Evolutionary conservation across 1,140 invertebrate species (phyloP).

Genomic region (Anadara kagoshimensis): DNA sequence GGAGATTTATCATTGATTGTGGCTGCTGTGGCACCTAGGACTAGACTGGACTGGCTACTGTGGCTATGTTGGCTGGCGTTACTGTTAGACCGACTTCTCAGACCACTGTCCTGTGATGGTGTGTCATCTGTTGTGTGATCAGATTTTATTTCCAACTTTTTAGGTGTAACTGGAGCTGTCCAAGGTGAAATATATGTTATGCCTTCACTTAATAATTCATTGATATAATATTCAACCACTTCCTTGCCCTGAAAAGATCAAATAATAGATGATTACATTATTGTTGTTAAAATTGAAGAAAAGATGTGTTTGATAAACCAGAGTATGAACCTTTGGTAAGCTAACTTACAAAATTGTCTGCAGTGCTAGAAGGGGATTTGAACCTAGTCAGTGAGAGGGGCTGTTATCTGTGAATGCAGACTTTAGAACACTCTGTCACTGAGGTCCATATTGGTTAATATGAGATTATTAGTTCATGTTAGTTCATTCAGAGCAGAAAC

Average conservation of each 20-base stretch:
- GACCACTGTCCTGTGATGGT: slow-evolving; percentile 65
- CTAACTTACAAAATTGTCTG: too few relatives aligned
- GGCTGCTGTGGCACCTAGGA: slow-evolving; percentile 67
- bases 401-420: too few relatives aligned
- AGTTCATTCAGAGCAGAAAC: too few relatives aligned
- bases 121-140: slow-evolving; percentile 41
- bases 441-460: too few relatives aligned
- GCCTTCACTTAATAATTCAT: slow-evolving; percentile 86
- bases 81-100: slow-evolving; percentile 64
- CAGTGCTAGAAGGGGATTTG: too few relatives aligned
- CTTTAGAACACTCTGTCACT: too few relatives aligned
- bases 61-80: slow-evolving; percentile 55
- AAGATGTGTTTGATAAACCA: too few relatives aligned
- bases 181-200: slow-evolving; percentile 80
- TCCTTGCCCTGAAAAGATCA: slow-evolving; percentile 87
- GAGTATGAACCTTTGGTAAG: too few relatives aligned
- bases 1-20: slow-evolving; percentile 46
- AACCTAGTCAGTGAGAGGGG: too few relatives aligned
- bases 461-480: too few relatives aligned
- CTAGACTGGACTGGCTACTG: slow-evolving; percentile 57
- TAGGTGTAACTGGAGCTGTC: slow-evolving; percentile 40
- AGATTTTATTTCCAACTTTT: slow-evolving; percentile 5
- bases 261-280: too few relatives aligned
- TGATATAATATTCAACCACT: slow-evolving; percentile 95
- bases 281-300: too few relatives aligned